These are phyloP conservation scores for Menura novaehollandiae DNA, from an alignment of 2,113 vertebrate species.

Conservation along the genomic window DNA sequence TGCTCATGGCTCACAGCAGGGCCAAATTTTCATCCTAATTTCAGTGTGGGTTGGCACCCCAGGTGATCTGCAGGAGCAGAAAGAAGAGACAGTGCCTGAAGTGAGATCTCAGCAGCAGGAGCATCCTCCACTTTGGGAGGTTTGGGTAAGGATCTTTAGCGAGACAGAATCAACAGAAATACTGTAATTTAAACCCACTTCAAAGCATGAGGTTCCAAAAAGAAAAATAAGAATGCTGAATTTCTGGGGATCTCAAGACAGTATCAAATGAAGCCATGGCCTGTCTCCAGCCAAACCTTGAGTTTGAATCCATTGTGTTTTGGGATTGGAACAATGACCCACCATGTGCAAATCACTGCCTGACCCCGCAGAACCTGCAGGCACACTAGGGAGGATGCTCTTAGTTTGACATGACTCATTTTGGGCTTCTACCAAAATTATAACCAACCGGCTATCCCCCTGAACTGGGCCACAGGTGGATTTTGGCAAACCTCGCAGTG, in stretches of 20 bases:
- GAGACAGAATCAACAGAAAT: not conserved
- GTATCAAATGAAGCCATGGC: not conserved
- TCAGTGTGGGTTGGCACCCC: not conserved
- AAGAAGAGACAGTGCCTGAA: not conserved
- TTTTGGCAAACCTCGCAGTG: not conserved
- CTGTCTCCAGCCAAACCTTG: not conserved
- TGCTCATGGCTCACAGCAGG: not conserved
- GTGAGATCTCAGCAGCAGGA: not conserved
- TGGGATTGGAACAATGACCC: not conserved
- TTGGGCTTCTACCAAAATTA: not conserved
- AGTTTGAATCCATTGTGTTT: not conserved
- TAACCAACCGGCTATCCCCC: not conserved
- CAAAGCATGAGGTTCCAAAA: not conserved
- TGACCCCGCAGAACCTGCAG: not conserved
- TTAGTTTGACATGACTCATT: not conserved
- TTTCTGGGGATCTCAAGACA: not conserved
- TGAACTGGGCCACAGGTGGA: not conserved
- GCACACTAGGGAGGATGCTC: accelerated
- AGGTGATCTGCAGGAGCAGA: not conserved
- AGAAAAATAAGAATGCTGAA: not conserved
- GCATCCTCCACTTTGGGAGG: not conserved
- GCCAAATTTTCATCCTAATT: not conserved
- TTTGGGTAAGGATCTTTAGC: not conserved
- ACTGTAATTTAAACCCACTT: not conserved
- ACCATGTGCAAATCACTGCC: not conserved